Evolutionary conservation across 2,888 invertebrate species (phyloP), one percentile per base, ranked within the genome.

Genomic region (Agriotes lineatus): DNA sequence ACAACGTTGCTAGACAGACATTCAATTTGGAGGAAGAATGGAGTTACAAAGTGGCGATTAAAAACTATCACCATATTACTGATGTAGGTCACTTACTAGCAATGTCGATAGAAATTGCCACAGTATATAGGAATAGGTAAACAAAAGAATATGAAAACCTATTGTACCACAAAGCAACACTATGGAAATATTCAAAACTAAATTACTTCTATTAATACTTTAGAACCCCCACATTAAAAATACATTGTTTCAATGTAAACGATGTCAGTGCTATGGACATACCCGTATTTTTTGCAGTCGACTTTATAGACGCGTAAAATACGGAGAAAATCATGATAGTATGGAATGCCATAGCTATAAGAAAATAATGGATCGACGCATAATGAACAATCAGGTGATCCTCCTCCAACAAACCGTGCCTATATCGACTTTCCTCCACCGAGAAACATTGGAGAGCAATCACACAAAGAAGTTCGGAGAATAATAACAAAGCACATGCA

Each of bases 11-110:
- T 16, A 45, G 62, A 10, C 57, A 68, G 52, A 63, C 68, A 57
- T 62, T 25, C 25, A 68, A 42, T 25, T 30, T 54, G 19, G 48
- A 57, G 48, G 39, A 63, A 63, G 63, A 68, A 58, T 25, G 37
- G 20, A 12, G 57, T n/a, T 68, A 63, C 35, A 57, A 63, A 33
- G 56, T 68, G n/a, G 68, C 63, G 25, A 62, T 68, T 37, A 62
- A 30, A 45, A 58, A 39, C 42, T 12, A 63, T 4, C 50, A 68
- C 30, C 62, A 57, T 16, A 37, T 62, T 44, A 62, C 61, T 48
- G 39, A 54, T 16, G 7, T 42, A 57, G 44, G 25, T 16, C 57
- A 64, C 35, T 18, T 64, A 33, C 39, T 45, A 37, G 30, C 9
- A 12, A 57, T 44, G 12, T 35, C 56, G 22, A 30, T 42, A 10